phyloP scores from a whole-genome alignment of 1,140 invertebrate genomes.

The Stegodyphus mimosarum region DNA sequence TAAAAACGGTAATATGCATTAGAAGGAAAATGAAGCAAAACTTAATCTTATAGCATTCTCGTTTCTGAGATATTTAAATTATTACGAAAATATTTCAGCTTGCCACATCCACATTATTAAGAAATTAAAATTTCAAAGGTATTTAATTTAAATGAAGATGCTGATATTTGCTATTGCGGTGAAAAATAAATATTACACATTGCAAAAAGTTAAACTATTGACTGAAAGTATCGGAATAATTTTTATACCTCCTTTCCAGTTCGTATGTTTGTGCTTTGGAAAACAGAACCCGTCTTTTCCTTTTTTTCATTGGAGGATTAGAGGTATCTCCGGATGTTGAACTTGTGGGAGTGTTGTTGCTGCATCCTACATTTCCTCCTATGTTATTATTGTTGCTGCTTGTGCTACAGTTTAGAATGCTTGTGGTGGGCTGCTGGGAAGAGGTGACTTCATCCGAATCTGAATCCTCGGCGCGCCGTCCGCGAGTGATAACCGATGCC shows the following conservation, averaged over 20 bases:
- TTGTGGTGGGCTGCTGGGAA: slow-evolving; percentile 15
- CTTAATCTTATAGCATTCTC: no score
- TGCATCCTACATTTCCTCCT: not conserved
- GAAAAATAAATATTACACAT: no score
- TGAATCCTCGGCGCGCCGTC: not conserved
- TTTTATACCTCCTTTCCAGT: slow-evolving; percentile 43
- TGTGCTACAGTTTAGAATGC: not conserved
- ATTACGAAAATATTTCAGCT: no score
- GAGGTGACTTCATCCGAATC: slow-evolving; percentile 45
- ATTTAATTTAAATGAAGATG: no score
- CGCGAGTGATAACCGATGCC: not conserved
- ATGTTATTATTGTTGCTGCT: not conserved
- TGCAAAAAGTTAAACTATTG: no score
- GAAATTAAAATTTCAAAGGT: no score
- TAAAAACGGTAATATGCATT: no score
- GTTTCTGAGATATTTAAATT: no score
- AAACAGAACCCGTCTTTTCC: slow-evolving; percentile 96
- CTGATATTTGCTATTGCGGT: no score
- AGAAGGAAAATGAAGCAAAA: no score
- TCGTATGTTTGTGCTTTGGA: slow-evolving; percentile 92
- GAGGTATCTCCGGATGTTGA: slow-evolving; percentile 27
- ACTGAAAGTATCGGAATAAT: no score
- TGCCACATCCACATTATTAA: no score
- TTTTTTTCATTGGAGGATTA: slow-evolving; percentile 76
- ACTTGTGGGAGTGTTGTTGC: slow-evolving; percentile 42